phyloP scores from a whole-genome alignment of 1,140 invertebrate genomes.

The Drosophila athabasca region DNA sequence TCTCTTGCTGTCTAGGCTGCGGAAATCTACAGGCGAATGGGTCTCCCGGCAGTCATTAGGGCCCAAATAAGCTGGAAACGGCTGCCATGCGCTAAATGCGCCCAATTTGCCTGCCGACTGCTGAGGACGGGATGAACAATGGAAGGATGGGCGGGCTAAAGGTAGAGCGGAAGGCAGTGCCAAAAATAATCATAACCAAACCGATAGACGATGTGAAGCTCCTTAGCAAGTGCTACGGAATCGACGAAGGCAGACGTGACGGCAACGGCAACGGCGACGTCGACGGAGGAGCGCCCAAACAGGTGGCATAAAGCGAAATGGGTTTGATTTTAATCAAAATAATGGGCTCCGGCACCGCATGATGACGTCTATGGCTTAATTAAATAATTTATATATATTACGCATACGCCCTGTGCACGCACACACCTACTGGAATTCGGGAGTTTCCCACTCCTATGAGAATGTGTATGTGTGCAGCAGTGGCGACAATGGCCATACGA shows the following conservation, averaged over 20 bases:
- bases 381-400: conserved; percentile 80
- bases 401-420: conserved; percentile 46
- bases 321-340: conserved; percentile 79
- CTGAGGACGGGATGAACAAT: not conserved
- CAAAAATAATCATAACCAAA: conserved; percentile 68
- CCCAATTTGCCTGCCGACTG: conserved; percentile 55
- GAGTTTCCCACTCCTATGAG: not conserved
- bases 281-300: conserved; percentile 21
- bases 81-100: conserved; percentile 66
- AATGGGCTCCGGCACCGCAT: conserved; percentile 60
- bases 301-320: conserved; percentile 71
- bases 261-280: not conserved
- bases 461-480: not conserved
- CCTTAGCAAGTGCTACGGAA: conserved; percentile 11
- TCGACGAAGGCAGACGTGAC: not conserved
- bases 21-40: conserved; percentile 44
- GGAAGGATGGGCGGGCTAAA: not conserved
- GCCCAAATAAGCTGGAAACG: conserved; percentile 57
- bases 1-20: conserved; percentile 12
- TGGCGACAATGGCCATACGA: too few species aligned
- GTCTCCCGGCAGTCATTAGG: conserved; percentile 62
- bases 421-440: not conserved
- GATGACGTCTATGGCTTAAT: conserved; percentile 74
- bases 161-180: conserved; percentile 34
- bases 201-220: conserved; percentile 49